A percentile compares a stretch with the other conserved stretches of the same genome.
Evolutionary conservation across 2,888 invertebrate genomes (phyloP).

Genomic region (Dorcus hopei): DNA sequence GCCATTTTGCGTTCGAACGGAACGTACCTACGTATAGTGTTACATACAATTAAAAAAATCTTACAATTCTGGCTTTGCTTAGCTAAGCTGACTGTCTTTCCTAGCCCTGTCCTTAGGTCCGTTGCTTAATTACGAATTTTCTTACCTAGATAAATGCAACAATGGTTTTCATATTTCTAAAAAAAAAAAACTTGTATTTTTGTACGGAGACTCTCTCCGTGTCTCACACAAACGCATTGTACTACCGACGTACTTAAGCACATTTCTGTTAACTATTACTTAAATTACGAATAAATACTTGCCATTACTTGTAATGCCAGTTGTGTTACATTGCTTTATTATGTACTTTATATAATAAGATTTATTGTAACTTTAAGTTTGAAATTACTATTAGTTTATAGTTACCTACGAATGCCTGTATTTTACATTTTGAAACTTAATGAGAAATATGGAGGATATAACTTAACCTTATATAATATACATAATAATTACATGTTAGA

Average conservation of each 20-base stretch:
- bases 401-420: constrained; percentile 15
- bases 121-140: no score
- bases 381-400: constrained; percentile 20
- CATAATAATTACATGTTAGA: neutral
- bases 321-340: constrained; percentile 22
- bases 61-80: no score
- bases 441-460: constrained; percentile 6
- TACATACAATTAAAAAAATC: no score
- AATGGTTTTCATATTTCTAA: no score
- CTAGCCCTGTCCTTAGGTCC: no score
- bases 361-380: constrained; percentile 15
- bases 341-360: constrained; percentile 6
- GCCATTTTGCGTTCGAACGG: constrained; percentile 2
- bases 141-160: no score
- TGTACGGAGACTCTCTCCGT: neutral
- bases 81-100: no score
- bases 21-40: no score
- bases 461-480: constrained; percentile 9
- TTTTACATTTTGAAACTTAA: constrained; percentile 6
- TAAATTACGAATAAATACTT: constrained; percentile 21
- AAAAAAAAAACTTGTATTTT: no score
- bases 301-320: constrained; percentile 36
- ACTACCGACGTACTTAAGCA: constrained; percentile 11
- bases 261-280: constrained; percentile 20
- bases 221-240: neutral